Percentiles rank a stretch among this genome's conserved stretches.
phyloP scores from a whole-genome alignment of 2,113 vertebrate species.

The Chaetops frenatus region DNA sequence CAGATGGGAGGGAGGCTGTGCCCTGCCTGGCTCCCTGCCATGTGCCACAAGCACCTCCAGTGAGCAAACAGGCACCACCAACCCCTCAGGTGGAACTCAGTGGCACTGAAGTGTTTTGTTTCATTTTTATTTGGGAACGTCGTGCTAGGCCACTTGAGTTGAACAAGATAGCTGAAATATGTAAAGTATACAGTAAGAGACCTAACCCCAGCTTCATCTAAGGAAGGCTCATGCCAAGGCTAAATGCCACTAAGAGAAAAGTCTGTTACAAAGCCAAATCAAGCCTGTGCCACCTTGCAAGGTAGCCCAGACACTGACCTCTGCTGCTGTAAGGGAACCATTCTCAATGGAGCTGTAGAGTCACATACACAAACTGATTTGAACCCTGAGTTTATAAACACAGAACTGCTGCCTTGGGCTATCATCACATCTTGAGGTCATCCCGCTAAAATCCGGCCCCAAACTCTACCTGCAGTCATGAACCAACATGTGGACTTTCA shows the following conservation, averaged over 20 bases:
- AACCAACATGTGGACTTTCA: not conserved
- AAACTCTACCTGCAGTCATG: not conserved
- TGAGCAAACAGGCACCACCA: fast-evolving
- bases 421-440: not conserved
- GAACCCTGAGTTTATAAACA: not conserved
- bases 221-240: not conserved
- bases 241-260: not conserved
- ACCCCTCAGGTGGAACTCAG: not conserved
- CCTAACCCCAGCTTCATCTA: not conserved
- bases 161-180: not conserved
- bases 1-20: not conserved
- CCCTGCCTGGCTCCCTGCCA: not conserved
- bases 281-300: not conserved
- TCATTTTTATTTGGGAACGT: not conserved
- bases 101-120: not conserved
- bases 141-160: not conserved
- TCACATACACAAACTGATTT: not conserved
- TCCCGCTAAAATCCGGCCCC: not conserved
- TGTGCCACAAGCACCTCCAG: not conserved
- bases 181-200: not conserved
- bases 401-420: not conserved
- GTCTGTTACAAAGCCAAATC: not conserved
- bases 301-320: not conserved
- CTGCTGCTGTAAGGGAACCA: not conserved
- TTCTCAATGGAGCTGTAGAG: not conserved